These are phyloP conservation scores for Sebastes hubbsi DNA, from an alignment of 2,797 vertebrate genomes.

Conservation along the genomic window DNA sequence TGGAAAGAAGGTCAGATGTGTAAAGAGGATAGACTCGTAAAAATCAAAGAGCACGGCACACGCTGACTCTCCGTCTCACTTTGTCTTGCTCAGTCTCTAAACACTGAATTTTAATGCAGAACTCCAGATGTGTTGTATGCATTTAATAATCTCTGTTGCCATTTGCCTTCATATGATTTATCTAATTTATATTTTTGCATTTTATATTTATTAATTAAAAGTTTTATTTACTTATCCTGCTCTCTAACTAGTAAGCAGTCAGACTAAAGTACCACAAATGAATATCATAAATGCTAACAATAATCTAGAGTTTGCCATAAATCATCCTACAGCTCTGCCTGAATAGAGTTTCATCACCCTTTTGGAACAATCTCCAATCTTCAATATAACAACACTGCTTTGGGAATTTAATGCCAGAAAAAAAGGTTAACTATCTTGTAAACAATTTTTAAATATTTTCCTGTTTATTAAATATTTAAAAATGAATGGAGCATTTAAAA, in stretches of 20 bases:
- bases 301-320: neutral
- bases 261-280: rapidly evolving
- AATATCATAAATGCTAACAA: neutral
- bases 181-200: neutral
- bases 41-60: neutral
- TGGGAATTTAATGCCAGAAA: neutral
- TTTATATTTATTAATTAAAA: neutral
- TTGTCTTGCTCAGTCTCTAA: neutral
- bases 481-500: neutral
- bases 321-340: neutral
- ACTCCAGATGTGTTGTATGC: neutral
- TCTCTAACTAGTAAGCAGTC: neutral
- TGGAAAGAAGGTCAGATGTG: neutral
- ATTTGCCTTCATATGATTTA: neutral
- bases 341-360: rapidly evolving
- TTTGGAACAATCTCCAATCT: neutral
- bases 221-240: neutral
- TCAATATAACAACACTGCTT: neutral
- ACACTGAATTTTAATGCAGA: neutral
- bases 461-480: neutral
- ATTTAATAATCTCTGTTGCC: neutral
- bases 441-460: neutral
- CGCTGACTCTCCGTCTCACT: neutral
- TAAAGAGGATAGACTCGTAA: neutral
- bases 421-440: neutral